Percentiles rank a stretch among this genome's conserved stretches.
phyloP scores from a whole-genome alignment of 2,113 vertebrate species.

The Hemichromis elongatus region DNA sequence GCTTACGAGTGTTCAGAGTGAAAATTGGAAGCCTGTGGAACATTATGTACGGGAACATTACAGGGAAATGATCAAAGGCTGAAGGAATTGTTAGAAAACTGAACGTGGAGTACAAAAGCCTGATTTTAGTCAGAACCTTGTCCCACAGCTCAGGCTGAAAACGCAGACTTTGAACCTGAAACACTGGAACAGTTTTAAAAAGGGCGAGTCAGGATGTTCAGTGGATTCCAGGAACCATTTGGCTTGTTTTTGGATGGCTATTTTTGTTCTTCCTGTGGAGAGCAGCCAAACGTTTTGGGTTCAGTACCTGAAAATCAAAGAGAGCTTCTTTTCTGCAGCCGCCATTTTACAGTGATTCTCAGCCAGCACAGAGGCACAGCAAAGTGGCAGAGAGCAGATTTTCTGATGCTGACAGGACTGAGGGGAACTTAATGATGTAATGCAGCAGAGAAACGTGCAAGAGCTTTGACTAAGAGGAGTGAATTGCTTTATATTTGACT shows the following conservation, averaged over 20 bases:
- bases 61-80: slow-evolving; percentile 36
- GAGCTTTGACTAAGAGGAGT: background rate
- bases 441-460: background rate
- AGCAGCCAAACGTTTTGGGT: background rate
- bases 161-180: background rate
- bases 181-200: background rate
- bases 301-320: background rate
- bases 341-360: background rate
- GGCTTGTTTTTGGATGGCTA: background rate
- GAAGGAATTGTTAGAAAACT: slow-evolving; percentile 17
- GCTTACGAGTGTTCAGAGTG: slow-evolving; percentile 21
- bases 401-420: background rate
- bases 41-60: slow-evolving; percentile 40
- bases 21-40: slow-evolving; percentile 42
- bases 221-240: background rate
- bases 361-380: background rate
- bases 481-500: background rate
- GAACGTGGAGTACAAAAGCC: slow-evolving; percentile 1
- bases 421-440: background rate
- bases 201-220: background rate
- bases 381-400: background rate
- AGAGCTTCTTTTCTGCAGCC: background rate
- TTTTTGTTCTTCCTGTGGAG: background rate
- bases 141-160: background rate
- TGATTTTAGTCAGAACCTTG: background rate